Evolutionary conservation across 2,888 invertebrate genomes (phyloP).

Genomic region (Idaea straminata): DNA sequence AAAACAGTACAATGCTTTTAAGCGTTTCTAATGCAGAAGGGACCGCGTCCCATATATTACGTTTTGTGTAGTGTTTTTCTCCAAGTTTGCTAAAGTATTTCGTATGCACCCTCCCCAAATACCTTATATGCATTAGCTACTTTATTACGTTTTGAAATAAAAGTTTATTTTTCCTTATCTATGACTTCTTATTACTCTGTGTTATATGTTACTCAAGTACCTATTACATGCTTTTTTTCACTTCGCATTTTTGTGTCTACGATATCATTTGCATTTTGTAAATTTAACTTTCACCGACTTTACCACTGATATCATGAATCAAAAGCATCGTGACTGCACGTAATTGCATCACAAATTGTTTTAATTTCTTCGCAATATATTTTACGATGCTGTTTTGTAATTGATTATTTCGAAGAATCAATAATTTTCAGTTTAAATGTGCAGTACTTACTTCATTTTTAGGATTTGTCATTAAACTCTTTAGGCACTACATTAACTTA

Average conservation of each 20-base stretch:
- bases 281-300: constrained; percentile 61
- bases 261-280: constrained; percentile 59
- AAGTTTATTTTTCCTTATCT: constrained; percentile 8
- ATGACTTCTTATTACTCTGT: neutral
- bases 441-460: constrained; percentile 34
- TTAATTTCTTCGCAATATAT: constrained; percentile 69
- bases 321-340: constrained; percentile 69
- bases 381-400: constrained; percentile 73
- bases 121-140: constrained; percentile 14
- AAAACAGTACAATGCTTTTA: constrained; percentile 78
- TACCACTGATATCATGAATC: constrained; percentile 67
- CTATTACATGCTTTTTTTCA: neutral
- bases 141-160: constrained; percentile 13
- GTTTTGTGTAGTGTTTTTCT: constrained; percentile 42
- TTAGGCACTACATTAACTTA: constrained; percentile 6
- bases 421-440: constrained; percentile 42
- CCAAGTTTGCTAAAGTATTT: constrained; percentile 40
- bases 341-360: constrained; percentile 77
- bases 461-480: neutral
- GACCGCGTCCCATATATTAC: constrained; percentile 56
- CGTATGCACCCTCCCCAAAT: constrained; percentile 27
- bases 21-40: constrained; percentile 63
- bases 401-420: constrained; percentile 63
- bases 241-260: constrained; percentile 33
- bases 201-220: neutral